Base-by-base conservation (phyloP, 92 coral and sea anemone genomes). In the Plumapathes pennacea region DNA sequence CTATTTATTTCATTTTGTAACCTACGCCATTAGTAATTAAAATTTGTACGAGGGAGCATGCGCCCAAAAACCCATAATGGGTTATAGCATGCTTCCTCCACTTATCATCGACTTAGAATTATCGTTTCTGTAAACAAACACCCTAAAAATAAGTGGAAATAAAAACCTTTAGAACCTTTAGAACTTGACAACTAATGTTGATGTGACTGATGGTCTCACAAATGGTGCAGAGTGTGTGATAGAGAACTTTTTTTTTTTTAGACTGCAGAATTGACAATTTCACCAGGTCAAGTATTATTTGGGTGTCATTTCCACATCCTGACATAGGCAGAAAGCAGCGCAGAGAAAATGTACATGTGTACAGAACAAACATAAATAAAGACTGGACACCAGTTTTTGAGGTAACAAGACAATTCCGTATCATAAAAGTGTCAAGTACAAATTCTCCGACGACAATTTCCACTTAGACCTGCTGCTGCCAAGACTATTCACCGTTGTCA, bases 141-240 rank as follows among this genome's bases (percentile, higher is more conserved):
- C n/a, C n/a, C n/a, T n/a, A n/a, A n/a, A n/a, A n/a, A n/a, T n/a
- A n/a, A n/a, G n/a, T n/a, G n/a, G n/a, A n/a, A n/a, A n/a, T n/a
- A n/a, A n/a, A n/a, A n/a, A n/a, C n/a, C n/a, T n/a, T n/a, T n/a
- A n/a, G n/a, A n/a, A n/a, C n/a, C n/a, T n/a, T n/a, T n/a, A n/a
- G n/a, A n/a, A n/a, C n/a, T n/a, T n/a, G n/a, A n/a, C n/a, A n/a
- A n/a, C n/a, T 12, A 81, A 81, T 56, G 54, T 81, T 9, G 14
- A 38, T 48, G 83, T 75, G 19, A 23, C 24, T 15, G 78, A 81
- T 60, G 83, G 87, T 3, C 24, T 79, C 62, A 58, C 82, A 1
- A 73, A 81, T 59, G 83, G 88, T 17, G 67, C 82, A 39, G 82
- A 80, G 8, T 81, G 75, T 54, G 13, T 73, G 2, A 64, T 81